Evolutionary conservation across 30 jellyfish, hydroid and myxozoan genomes (phyloP).

Genomic region (Hydractinia echinata): DNA sequence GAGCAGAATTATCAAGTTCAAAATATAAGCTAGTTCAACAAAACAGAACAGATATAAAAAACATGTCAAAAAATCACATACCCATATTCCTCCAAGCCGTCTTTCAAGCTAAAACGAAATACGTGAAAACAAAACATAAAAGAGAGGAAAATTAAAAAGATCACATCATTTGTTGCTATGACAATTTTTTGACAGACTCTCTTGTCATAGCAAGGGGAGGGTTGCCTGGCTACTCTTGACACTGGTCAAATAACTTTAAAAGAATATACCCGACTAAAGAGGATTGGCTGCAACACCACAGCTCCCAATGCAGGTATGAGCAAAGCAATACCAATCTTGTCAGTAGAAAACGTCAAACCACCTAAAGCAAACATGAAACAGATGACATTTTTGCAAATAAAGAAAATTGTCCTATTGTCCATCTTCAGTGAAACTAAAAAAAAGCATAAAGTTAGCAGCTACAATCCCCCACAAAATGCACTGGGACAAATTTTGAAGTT

Average conservation of each 20-base stretch:
- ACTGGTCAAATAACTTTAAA: neutral
- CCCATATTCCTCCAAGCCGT: conserved; percentile 66
- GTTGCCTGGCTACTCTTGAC: neutral
- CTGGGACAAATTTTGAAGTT: too few relatives aligned
- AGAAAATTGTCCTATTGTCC: neutral
- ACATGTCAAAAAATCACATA: neutral
- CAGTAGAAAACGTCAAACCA: conserved; percentile 70
- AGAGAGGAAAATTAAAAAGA: neutral
- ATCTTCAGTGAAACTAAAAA: too few relatives aligned
- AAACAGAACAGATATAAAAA: neutral
- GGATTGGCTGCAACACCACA: conserved; percentile 66
- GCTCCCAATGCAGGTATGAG: conserved; percentile 78
- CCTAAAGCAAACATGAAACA: conserved; percentile 28
- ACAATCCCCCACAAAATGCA: too few relatives aligned
- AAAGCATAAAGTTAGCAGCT: too few relatives aligned
- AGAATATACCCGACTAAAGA: conserved; percentile 75
- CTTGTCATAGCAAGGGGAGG: neutral
- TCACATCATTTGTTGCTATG: too few relatives aligned
- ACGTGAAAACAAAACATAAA: neutral
- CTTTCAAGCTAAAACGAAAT: conserved; percentile 53
- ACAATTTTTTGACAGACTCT: too few relatives aligned
- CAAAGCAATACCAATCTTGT: conserved; percentile 67
- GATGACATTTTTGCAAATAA: neutral
- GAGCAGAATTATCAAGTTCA: neutral
- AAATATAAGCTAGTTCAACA: neutral